Evolutionary conservation across 2,888 invertebrate genomes (phyloP), one percentile per base, ranked within the genome.

Genomic region (Siphonodentalium dalli): DNA sequence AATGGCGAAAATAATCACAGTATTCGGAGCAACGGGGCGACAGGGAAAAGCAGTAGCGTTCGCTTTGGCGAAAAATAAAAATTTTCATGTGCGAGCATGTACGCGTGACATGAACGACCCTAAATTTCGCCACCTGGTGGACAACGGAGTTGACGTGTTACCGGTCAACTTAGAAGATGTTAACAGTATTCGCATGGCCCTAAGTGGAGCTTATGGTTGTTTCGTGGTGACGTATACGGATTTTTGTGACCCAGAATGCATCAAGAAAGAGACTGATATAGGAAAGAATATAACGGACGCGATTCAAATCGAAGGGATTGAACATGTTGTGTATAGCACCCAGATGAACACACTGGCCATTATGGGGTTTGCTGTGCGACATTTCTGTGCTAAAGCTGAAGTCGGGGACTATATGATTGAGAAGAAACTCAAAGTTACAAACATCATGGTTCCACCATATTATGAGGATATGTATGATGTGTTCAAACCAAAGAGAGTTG

Each of bases 301-400:
- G 24, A 75, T 75, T 53, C 54, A 47, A 38, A 33, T 50, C 2
- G 63, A 60, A 3, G 59, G 60, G 3, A 64, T 77, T 26, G 46
- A 56, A 1, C 76, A 77, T 45, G 71, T 77, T 7, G 58, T 77
- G 7, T 74, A 68, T 56, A 71, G 72, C 58, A 77, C 77, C 15
- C 72, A 77, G 50, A 61, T 75, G 21, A 66, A 73, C 53, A 71
- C 74, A 1, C 62, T 68, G 27, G 45, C 63, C 24, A 63, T 72
- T n/a, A 65, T 67, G 18, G 74, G 75, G 1, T 61, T 73, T 9
- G 59, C 68, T 49, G 75, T 69, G 5, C 63, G 72, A 2, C 74
- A 77, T 56, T 63, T 77, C 52, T 76, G 75, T 44, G 72, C 76
- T 18, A 78, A 78, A 62, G 74, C 76, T 2, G 68, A 69, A 47